Base-by-base conservation (phyloP, 1,140 invertebrate genomes). In the Propsilocerus akamusi region DNA sequence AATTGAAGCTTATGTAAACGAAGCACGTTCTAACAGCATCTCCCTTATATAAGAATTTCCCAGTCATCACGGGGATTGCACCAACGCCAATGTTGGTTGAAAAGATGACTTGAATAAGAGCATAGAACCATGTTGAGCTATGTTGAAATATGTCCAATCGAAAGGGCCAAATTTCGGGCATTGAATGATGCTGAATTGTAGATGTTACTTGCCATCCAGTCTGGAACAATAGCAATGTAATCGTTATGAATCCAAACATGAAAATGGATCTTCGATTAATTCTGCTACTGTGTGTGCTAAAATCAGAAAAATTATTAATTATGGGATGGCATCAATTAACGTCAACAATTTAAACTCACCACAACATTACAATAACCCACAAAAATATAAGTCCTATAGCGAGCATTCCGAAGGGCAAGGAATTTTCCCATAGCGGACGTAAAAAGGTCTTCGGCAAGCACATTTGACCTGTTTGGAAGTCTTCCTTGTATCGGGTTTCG, bases 11-110 rank as follows among this genome's bases (percentile, higher is more conserved):
- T 12, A 65, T 51, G 49, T 65, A 65, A 4, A 65, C 61, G 14
- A 63, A 56, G 3, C 63, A 65, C 20, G 63, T 65, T 23, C 63
- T 54, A 22, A 65, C 59, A 2, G 63, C 63, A 46, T 65, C 63
- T 5, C 63, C 62, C 53, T 65, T 65, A 51, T 65, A 65, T 17
- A 65, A 53, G 51, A 65, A 65, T 53, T 65, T 65, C 10, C 63
- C 63, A 3, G 63, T 65, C 7, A 65, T n/a, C 52, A 65, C 62
- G 10, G 63, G 62, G 47, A 64, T 48, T 4, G 58, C 55, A 12
- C 63, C 63, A 28, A 65, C 59, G 24, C 63, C 63, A 26, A 61
- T 63, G 46, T 64, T 61, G 0, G 61, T 56, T 11, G 61, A 57
- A 53, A 58, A 64, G 17, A 65, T 51, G 6, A 65, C 63, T 55